Base-by-base conservation (phyloP, 2,888 invertebrate species). In the Siphlonurus alternatus region DNA sequence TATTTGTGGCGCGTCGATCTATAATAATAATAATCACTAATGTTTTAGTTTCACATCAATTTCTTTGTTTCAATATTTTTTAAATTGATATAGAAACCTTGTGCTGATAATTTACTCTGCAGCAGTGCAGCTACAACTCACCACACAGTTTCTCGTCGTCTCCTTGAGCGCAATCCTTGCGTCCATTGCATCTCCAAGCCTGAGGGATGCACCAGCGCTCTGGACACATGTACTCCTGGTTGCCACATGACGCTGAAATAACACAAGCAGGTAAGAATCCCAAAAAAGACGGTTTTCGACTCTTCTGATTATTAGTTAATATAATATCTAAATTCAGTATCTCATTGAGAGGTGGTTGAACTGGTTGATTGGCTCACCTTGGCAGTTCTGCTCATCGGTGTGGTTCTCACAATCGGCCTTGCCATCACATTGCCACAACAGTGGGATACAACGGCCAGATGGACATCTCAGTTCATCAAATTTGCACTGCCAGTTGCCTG, bases 101-200 rank as follows among this genome's bases (percentile, higher is more conserved):
- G 5, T 38, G 15, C 38, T 38, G 5, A 38, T 10, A 38, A 38
- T 38, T 10, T 38, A 10, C 15, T 38, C 38, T 10, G 38, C 38
- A 38, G 38, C 38, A 38, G 38, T 38, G 38, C 7, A 10, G 38
- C 7, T 38, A 10, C 18, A 15, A 61, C 24, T 59, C 71, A 76
- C 78, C 76, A 70, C 82, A 83, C 25, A 79, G 69, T 66, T 78
- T 77, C 71, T 83, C 84, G 69, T 84, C 84, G 68, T 83, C 82
- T 1, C 78, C 81, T 67, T 77, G 75, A 1, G 73, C 69, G 69
- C 84, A 84, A 68, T 84, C 83, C 1, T 74, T 67, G 66, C 77
- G 72, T 2, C 83, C 83, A 71, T 85, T 81, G 69, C 84, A 84
- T 59, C 78, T 75, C 78, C 80, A 80, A 1, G 79, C 78, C 64